Conservation (phyloP, 2,888 invertebrate species). For the Reticulitermes lucifugus region DNA sequence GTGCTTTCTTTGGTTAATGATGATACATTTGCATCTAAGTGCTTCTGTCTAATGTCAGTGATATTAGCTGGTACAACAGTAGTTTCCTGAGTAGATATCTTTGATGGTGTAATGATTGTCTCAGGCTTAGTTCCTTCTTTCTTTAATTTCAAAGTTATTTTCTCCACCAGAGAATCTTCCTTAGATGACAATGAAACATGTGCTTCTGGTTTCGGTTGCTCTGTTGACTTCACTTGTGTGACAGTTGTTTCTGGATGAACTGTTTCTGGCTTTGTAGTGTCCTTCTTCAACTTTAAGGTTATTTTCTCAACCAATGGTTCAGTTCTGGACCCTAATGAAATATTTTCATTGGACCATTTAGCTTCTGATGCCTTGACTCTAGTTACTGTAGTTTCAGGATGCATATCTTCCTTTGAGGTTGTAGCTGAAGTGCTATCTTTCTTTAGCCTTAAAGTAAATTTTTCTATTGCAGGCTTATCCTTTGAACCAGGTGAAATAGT, state of each 20-base stretch:
- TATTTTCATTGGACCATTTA: neutral
- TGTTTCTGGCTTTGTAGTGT: constrained; percentile 36
- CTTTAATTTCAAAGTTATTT: constrained; percentile 42
- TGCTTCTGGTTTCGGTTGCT: constrained; percentile 31
- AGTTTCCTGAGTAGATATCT: neutral
- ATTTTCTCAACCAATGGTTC: constrained; percentile 45
- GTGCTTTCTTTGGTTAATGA: constrained; percentile 16
- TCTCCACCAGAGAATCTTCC: neutral
- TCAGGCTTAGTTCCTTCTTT: constrained; percentile 46
- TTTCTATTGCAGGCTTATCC: constrained; percentile 45
- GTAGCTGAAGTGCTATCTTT: constrained; percentile 34
- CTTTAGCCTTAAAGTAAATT: constrained; percentile 43
- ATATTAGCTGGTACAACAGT: neutral
- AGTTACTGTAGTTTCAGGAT: constrained; percentile 19
- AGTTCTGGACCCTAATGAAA: neutral
- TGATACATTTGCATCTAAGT: neutral
- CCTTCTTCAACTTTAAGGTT: constrained; percentile 49
- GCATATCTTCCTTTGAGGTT: constrained; percentile 20
- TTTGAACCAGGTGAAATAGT: neutral
- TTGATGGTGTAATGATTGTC: neutral
- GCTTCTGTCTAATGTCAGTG: constrained; percentile 20
- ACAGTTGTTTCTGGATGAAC: constrained; percentile 8
- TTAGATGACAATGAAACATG: neutral
- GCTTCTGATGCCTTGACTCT: constrained; percentile 29
- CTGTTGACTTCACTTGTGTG: constrained; percentile 25